These are phyloP conservation scores for Labeo rohita DNA, from an alignment of 2,113 vertebrate species.

Conservation along the genomic window DNA sequence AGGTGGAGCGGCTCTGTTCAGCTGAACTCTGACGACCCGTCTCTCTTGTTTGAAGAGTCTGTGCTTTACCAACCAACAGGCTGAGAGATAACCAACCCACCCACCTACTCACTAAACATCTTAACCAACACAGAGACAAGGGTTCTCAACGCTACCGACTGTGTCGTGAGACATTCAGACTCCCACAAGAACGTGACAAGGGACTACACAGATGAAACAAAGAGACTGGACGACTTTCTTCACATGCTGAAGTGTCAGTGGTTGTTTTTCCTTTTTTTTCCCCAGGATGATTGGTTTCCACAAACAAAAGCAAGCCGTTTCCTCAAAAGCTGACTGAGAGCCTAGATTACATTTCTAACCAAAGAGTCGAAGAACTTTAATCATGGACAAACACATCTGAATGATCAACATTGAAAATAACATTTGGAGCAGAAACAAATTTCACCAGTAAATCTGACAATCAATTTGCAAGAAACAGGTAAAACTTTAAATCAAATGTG, in stretches of 20 bases:
- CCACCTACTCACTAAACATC: neutral
- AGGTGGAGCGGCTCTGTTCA: neutral
- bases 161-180: neutral
- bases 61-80: neutral
- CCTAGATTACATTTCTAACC: neutral
- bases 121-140: neutral
- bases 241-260: neutral
- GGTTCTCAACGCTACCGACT: neutral
- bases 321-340: neutral
- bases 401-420: neutral
- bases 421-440: too few species aligned
- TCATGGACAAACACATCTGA: neutral
- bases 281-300: neutral
- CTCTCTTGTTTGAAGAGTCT: neutral
- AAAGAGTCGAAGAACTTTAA: neutral
- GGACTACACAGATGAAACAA: neutral
- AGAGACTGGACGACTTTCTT: neutral
- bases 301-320: neutral
- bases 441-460: too few species aligned
- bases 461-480: too few species aligned
- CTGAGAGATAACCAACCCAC: neutral
- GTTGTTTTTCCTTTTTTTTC: too few species aligned
- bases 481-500: too few species aligned
- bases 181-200: neutral
- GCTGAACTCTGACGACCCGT: neutral